These are phyloP conservation scores for Chaenodraco wilsoni DNA, from an alignment of 2,797 vertebrate species.

Conservation along the genomic window DNA sequence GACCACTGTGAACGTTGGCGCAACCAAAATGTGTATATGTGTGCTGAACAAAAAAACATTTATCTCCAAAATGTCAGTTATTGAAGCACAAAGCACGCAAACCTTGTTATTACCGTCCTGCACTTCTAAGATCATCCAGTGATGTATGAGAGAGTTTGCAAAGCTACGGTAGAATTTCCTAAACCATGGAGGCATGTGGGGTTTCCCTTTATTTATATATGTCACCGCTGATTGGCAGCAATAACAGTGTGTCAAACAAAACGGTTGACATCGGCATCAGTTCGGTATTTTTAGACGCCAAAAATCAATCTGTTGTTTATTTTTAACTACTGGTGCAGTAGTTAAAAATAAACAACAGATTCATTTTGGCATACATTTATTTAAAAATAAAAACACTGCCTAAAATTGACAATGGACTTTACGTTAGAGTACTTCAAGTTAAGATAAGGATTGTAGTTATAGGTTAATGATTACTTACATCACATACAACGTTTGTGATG, in stretches of 20 bases:
- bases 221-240: slow-evolving; percentile 11
- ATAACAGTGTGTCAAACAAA: slow-evolving; percentile 12
- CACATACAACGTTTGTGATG: not conserved
- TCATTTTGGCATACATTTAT: not conserved
- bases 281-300: slow-evolving; percentile 5
- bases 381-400: not conserved
- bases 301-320: slow-evolving; percentile 4
- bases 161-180: slow-evolving; percentile 26
- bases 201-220: slow-evolving; percentile 17
- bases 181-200: not conserved
- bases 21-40: slow-evolving; percentile 28
- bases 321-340: not conserved
- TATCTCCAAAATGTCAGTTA: slow-evolving; percentile 6
- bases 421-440: not conserved
- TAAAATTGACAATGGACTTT: not conserved
- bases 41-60: slow-evolving; percentile 12
- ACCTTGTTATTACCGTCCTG: slow-evolving; percentile 44
- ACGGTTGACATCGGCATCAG: slow-evolving; percentile 10
- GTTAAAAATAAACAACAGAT: slow-evolving; percentile 10
- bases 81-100: slow-evolving; percentile 1
- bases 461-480: not conserved
- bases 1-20: not conserved
- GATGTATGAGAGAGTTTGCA: slow-evolving; percentile 13
- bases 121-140: slow-evolving; percentile 2
- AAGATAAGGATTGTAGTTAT: not conserved